Base-by-base conservation (phyloP, 1,140 invertebrate genomes). In the Atopsyche davidsoni region DNA sequence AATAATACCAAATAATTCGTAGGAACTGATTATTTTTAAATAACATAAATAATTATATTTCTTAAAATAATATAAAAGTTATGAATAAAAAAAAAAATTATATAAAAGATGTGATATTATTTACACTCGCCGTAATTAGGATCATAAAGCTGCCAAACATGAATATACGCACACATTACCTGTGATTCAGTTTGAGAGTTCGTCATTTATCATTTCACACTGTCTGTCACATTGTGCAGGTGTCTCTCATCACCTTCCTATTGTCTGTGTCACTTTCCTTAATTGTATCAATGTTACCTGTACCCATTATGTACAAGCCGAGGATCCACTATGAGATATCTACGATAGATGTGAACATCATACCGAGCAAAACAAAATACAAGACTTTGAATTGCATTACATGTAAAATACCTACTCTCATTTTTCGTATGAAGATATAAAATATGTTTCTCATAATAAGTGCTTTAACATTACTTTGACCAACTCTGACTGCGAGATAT, bases 401-500 rank as follows among this genome's bases (percentile, higher is more conserved):
- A 22, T 24, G n/a, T 22, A 42, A 10, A 42, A 7, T 42, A 42
- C 17, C 11, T 42, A 42, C 40, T 23, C 24, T 4, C 22, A n/a
- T 42, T n/a, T 13, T 19, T n/a, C 10, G n/a, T 42, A 13, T 22
- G 40, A 22, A 22, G 11, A n/a, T 42, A 23, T n/a, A n/a, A n/a
- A 25, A 28, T n/a, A 42, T 42, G 22, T 49, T 22, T 41, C 35
- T 28, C 41, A 44, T 51, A 51, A 32, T 36, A 44, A 13, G 17
- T 44, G 41, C 48, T 44, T 51, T 32, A 14, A 44, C 39, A 52
- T 46, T 46, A 38, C 28, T 38, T 41, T 32, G 16, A 7, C 16
- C 6, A 14, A 38, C 11, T 35, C 24, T 55, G 50, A 46, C 28
- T 53, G 46, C 55, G 47, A 57, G 43, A 50, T 53, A 38, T 57